Evolutionary conservation across 2,888 invertebrate genomes (phyloP).

Genomic region (Phasia obesa): DNA sequence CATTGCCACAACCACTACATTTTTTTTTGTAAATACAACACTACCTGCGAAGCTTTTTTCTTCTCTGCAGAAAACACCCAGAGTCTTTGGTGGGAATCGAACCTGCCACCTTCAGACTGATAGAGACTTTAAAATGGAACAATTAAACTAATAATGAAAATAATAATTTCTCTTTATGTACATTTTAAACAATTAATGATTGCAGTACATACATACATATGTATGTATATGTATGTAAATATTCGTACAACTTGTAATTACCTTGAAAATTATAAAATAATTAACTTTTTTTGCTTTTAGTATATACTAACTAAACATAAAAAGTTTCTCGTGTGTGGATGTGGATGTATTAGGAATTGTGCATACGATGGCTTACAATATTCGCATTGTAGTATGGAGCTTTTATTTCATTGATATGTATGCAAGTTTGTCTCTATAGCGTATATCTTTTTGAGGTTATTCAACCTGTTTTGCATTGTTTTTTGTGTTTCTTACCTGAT

Average conservation of each 20-base stretch:
- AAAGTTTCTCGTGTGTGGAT: background rate
- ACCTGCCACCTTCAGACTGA: no score
- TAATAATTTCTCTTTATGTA: no score
- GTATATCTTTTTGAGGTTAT: slow-evolving; percentile 65
- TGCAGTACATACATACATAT: background rate
- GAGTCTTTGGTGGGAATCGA: no score
- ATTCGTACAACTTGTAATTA: slow-evolving; percentile 35
- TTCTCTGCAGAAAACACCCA: no score
- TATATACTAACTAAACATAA: background rate
- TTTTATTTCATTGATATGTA: slow-evolving; percentile 42
- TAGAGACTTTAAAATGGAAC: no score
- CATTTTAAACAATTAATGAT: background rate
- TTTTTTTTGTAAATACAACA: no score
- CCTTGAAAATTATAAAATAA: slow-evolving; percentile 55
- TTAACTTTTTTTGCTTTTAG: slow-evolving; percentile 40
- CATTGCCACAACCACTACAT: no score
- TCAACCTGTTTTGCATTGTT: slow-evolving; percentile 67
- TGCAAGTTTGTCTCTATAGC: slow-evolving; percentile 32
- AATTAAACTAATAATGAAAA: no score
- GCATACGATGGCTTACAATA: slow-evolving; percentile 32
- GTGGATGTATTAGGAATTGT: slow-evolving; percentile 11
- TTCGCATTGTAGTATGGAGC: slow-evolving; percentile 35
- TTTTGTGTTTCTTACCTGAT: slow-evolving; percentile 50
- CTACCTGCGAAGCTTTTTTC: no score
- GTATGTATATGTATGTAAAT: background rate